These are phyloP conservation scores for Ctenoplectra terminalis DNA, from an alignment of 1,140 invertebrate genomes.

Conservation along the genomic window DNA sequence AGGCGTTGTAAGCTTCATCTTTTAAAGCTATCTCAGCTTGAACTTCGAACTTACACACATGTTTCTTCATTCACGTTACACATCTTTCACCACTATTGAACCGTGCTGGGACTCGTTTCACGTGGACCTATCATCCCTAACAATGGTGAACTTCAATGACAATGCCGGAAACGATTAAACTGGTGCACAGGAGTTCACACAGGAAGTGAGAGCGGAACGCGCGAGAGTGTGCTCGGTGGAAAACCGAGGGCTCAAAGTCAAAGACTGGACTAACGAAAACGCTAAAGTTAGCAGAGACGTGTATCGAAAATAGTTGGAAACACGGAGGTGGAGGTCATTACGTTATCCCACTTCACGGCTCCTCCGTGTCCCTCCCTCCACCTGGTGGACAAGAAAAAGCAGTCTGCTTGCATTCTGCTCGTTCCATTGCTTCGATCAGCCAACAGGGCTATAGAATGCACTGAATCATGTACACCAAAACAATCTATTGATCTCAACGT, in stretches of 20 bases:
- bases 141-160: no score
- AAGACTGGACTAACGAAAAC: constrained; percentile 75
- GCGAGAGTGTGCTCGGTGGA: constrained; percentile 14
- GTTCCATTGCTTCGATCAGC: neutral
- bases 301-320: constrained; percentile 80
- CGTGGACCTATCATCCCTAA: neutral
- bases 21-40: neutral
- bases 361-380: neutral
- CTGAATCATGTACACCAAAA: constrained; percentile 31
- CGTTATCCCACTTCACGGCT: constrained; percentile 60
- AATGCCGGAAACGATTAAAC: neutral
- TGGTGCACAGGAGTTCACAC: neutral
- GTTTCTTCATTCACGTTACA: neutral
- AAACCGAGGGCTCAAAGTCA: constrained; percentile 59
- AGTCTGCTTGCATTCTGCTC: constrained; percentile 5
- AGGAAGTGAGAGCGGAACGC: neutral
- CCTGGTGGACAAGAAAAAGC: neutral
- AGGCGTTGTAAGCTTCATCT: neutral
- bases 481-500: neutral
- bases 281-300: constrained; percentile 78
- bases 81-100: neutral
- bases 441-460: neutral
- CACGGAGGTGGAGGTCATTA: constrained; percentile 78
- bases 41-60: constrained; percentile 7
- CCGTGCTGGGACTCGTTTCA: neutral